Percentiles rank a stretch among this genome's conserved stretches.
phyloP scores from a whole-genome alignment of 2,113 vertebrate species.

The Elephas maximus region DNA sequence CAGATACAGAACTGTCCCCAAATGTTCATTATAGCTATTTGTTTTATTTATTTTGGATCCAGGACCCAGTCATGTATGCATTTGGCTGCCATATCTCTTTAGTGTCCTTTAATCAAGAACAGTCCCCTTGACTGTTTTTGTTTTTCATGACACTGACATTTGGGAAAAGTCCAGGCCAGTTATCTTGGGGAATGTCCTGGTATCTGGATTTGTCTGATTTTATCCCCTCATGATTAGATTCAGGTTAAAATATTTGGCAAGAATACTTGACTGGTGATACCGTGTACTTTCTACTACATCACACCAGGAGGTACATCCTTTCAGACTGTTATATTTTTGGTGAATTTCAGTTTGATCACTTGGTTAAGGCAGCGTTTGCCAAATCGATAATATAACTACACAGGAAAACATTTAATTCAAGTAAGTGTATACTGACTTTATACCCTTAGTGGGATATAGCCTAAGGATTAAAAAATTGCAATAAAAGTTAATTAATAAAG shows the following conservation, averaged over 20 bases:
- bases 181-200: neutral
- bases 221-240: neutral
- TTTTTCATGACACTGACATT: neutral
- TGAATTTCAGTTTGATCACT: too few species aligned
- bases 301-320: neutral
- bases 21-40: neutral
- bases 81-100: neutral
- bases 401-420: neutral
- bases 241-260: neutral
- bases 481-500: too few species aligned
- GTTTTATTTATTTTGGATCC: neutral
- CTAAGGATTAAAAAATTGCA: neutral
- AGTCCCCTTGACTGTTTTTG: neutral
- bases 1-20: too few species aligned
- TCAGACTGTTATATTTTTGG: accelerated
- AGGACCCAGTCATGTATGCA: neutral
- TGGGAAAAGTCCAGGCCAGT: neutral
- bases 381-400: neutral
- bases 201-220: neutral
- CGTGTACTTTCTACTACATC: neutral
- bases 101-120: neutral
- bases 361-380: neutral
- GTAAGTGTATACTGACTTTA: neutral
- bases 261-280: neutral
- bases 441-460: neutral